Base-by-base conservation (phyloP, 2,113 vertebrate species). In the Coracopsis vasa region DNA sequence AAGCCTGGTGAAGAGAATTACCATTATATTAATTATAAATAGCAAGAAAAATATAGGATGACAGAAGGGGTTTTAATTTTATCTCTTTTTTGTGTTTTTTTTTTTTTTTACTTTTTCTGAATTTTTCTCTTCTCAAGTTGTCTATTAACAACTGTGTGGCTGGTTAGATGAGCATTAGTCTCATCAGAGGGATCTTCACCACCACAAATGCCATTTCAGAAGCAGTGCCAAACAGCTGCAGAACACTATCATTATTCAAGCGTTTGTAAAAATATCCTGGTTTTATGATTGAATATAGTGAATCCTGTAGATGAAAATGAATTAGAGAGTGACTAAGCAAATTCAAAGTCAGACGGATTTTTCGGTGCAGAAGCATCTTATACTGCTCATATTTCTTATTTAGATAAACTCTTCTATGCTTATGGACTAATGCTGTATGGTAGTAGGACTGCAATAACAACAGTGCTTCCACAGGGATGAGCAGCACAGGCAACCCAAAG, bases 301-400 rank as follows among this genome's bases (percentile, higher is more conserved):
- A 91, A 79, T 42, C 23, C 35, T 69, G 79, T 69, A 90, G 79
- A 65, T 67, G 58, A 80, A 74, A 94, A 91, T 72, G 83, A 96
- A 51, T 85, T 75, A 47, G 37, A 88, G 54, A 84, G 27, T 87
- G 71, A 96, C 67, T 72, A 90, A 94, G 80, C 70, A 95, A 87
- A 86, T 72, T 67, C 61, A 33, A 64, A 96, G 42, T 74, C 74
- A 77, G 44, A 70, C 54, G 47, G 45, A 86, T 88, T 84, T 77
- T 87, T 51, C 10, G 7, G 27, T 91, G 41, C 45, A 87, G 65
- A 95, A 83, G 28, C 28, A 60, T 94, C 44, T 81, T 48, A 41
- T 6, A 25, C 61, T 95, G 74, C 64, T 92, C 70, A 65, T 16
- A 1, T 42, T 4, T 83, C 6, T 87, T 86, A 69, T 47, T 87